Percentiles rank a stretch among this genome's conserved stretches.
Evolutionary conservation across 2,113 vertebrate species (phyloP).

Genomic region (Austrofundulus limnaeus): DNA sequence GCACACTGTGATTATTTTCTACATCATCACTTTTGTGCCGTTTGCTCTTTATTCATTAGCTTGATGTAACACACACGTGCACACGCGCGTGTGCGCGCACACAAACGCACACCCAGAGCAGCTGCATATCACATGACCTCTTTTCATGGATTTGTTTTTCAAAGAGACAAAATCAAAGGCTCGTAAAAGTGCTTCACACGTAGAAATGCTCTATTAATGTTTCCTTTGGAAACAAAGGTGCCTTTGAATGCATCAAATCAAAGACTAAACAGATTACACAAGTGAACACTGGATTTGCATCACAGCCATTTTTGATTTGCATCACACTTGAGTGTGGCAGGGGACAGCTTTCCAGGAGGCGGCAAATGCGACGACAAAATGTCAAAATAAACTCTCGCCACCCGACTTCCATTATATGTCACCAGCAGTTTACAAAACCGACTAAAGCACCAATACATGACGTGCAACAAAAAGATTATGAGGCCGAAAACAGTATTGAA

Average conservation of each 20-base stretch:
- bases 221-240: conserved; percentile 70
- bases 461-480: too few species aligned
- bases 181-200: conserved; percentile 56
- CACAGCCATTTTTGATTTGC: conserved; percentile 52
- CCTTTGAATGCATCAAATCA: conserved; percentile 69
- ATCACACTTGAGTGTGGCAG: conserved; percentile 10
- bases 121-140: conserved; percentile 64
- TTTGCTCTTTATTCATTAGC: conserved; percentile 64
- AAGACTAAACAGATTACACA: conserved; percentile 58
- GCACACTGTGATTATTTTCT: conserved; percentile 52
- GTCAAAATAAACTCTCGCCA: not conserved
- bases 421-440: conserved; percentile 4
- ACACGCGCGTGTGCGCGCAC: conserved; percentile 15
- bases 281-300: conserved; percentile 43
- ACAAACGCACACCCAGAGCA: conserved; percentile 26
- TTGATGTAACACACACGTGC: conserved; percentile 23
- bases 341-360: not conserved
- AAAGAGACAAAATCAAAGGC: conserved; percentile 73
- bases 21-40: conserved; percentile 55
- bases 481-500: too few species aligned
- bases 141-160: conserved; percentile 61
- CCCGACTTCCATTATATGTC: not conserved
- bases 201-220: conserved; percentile 62
- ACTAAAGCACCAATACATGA: not conserved
- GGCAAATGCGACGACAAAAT: conserved; percentile 11